These are phyloP conservation scores for Drosophila nr. perissopoda DNA, from an alignment of 2,888 invertebrate species.

Conservation along the genomic window DNA sequence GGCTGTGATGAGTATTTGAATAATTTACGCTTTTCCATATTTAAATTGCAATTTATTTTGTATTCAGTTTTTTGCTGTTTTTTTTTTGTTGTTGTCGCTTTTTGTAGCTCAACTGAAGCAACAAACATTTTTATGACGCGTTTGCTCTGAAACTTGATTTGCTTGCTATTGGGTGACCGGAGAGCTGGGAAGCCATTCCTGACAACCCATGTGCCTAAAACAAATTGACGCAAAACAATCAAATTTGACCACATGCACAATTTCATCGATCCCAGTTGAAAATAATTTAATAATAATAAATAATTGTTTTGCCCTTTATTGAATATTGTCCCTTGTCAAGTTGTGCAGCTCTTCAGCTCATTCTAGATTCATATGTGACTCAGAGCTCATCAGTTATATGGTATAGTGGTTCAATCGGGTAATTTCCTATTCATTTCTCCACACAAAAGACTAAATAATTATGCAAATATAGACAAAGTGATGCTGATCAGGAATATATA, in stretches of 20 bases:
- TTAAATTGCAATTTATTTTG: conserved; percentile 51
- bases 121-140: conserved; percentile 56
- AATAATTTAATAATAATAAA: conserved; percentile 16
- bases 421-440: neutral
- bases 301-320: no score
- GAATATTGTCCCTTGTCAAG: neutral
- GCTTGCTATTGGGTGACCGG: conserved; percentile 1
- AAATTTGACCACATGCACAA: conserved; percentile 3
- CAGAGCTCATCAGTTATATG: neutral
- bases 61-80: neutral
- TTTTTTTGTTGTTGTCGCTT: conserved; percentile 30
- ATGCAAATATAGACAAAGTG: neutral
- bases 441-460: neutral
- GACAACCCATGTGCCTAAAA: conserved; percentile 53
- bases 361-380: neutral
- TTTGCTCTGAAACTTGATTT: conserved; percentile 24
- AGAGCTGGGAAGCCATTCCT: conserved; percentile 2
- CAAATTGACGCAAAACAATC: conserved; percentile 48
- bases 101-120: conserved; percentile 37
- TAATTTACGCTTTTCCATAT: conserved; percentile 45
- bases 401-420: neutral
- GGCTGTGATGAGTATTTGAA: conserved; percentile 43
- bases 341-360: neutral
- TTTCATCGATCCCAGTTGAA: conserved; percentile 6
- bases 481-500: neutral